phyloP scores from a whole-genome alignment of 2,797 vertebrate genomes.

The Acipenser transmontanus region DNA sequence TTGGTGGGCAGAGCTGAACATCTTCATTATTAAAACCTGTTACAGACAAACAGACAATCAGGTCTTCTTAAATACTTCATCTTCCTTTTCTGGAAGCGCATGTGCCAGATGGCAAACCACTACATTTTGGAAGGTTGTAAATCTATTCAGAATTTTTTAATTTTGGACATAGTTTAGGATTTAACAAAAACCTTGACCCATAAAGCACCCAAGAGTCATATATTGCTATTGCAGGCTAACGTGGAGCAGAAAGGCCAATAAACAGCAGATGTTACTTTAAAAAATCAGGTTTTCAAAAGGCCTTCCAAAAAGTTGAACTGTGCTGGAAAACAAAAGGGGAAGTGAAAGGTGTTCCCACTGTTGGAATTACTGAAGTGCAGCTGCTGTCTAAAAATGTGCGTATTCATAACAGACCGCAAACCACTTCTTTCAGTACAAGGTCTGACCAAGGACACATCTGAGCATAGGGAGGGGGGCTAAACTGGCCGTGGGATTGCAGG shows the following conservation, averaged over 20 bases:
- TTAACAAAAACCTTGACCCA: constrained; percentile 35
- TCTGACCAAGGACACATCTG: constrained; percentile 2
- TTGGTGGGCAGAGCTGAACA: constrained; percentile 18
- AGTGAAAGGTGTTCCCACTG: constrained; percentile 19
- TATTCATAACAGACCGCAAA: constrained; percentile 16
- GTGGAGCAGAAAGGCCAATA: constrained; percentile 21
- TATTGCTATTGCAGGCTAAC: constrained; percentile 28
- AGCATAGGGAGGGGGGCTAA: constrained; percentile 6
- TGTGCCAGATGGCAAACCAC: constrained; percentile 38
- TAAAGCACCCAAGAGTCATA: constrained; percentile 28
- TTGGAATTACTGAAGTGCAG: constrained; percentile 10
- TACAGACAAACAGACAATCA: constrained; percentile 11
- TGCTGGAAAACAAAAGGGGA: constrained; percentile 7
- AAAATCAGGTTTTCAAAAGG: constrained; percentile 11
- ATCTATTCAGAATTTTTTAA: constrained; percentile 26
- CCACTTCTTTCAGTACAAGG: constrained; percentile 10
- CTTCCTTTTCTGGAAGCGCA: constrained; percentile 20
- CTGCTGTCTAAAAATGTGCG: constrained; percentile 13
- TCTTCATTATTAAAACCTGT: constrained; percentile 28
- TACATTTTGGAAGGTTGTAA: constrained; percentile 29
- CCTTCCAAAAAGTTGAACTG: constrained; percentile 13
- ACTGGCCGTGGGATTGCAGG: constrained; percentile 14
- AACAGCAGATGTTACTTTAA: constrained; percentile 31
- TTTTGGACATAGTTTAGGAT: constrained; percentile 31
- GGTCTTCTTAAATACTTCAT: constrained; percentile 1